These are phyloP conservation scores for Vesta saturnalis DNA, from an alignment of 2,888 invertebrate genomes.

Conservation along the genomic window DNA sequence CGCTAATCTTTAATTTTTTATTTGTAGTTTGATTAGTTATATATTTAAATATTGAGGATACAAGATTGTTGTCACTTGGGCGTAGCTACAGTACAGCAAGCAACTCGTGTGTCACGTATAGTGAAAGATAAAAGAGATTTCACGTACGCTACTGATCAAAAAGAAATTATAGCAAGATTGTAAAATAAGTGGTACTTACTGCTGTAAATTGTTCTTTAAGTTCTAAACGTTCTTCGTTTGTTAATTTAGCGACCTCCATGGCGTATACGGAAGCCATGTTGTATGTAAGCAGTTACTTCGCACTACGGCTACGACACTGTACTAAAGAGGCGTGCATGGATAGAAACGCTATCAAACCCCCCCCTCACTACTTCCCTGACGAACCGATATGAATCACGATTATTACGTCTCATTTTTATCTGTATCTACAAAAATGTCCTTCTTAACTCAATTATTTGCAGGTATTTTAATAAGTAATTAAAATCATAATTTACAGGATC, in stretches of 20 bases:
- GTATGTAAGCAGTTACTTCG: slow-evolving; percentile 25
- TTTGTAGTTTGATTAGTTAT: background rate
- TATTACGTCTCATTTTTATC: background rate
- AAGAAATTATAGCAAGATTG: background rate
- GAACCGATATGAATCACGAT: slow-evolving; percentile 12
- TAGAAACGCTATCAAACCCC: slow-evolving; percentile 19
- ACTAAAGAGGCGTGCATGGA: slow-evolving; percentile 17
- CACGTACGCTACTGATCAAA: background rate
- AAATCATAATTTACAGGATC: no score
- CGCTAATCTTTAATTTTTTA: background rate
- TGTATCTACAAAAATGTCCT: background rate
- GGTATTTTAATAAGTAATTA: no score
- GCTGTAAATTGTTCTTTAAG: slow-evolving; percentile 80
- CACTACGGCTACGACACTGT: slow-evolving; percentile 29
- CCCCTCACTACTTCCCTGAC: slow-evolving; percentile 20
- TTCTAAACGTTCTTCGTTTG: slow-evolving; percentile 77
- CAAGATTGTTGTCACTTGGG: slow-evolving; percentile 20
- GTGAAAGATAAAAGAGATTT: slow-evolving; percentile 7
- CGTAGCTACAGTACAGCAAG: slow-evolving; percentile 33
- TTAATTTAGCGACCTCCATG: slow-evolving; percentile 56
- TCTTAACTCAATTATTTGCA: background rate
- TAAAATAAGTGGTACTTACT: slow-evolving; percentile 65
- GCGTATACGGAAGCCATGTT: slow-evolving; percentile 46
- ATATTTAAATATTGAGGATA: slow-evolving; percentile 18
- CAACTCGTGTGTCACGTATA: slow-evolving; percentile 26